phyloP scores from a whole-genome alignment of 1,140 invertebrate species.

The Saccostrea cuccullata region DNA sequence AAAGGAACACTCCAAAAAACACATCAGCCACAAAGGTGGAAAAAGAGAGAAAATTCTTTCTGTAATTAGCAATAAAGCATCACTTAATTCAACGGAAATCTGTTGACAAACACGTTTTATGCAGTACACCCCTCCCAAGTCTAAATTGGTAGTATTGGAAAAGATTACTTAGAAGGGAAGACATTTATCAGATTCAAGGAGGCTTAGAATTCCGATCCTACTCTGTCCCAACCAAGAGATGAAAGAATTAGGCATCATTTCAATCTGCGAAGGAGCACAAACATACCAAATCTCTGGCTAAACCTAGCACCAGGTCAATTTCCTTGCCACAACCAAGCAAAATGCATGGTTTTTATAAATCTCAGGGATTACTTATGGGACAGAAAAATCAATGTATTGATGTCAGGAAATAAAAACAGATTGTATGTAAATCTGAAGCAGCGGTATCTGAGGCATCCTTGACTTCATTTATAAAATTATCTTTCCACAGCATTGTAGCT shows the following conservation, averaged over 20 bases:
- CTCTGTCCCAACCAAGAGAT: conserved; percentile 28
- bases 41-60: neutral
- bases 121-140: conserved; percentile 26
- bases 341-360: conserved; percentile 36
- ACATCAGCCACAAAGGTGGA: conserved; percentile 22
- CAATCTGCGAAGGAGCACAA: conserved; percentile 32
- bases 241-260: conserved; percentile 30
- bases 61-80: conserved; percentile 25
- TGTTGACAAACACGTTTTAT: conserved; percentile 31
- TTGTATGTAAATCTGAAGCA: conserved; percentile 27
- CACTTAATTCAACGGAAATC: conserved; percentile 37
- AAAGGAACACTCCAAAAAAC: neutral
- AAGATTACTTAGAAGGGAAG: conserved; percentile 24
- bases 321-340: conserved; percentile 12
- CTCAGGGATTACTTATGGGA: conserved; percentile 22
- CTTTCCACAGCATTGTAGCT: too few species aligned
- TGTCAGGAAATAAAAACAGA: conserved; percentile 13
- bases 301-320: conserved; percentile 34
- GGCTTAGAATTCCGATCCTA: conserved; percentile 32
- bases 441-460: neutral
- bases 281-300: conserved; percentile 28
- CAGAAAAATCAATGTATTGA: conserved; percentile 34
- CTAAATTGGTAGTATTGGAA: conserved; percentile 36
- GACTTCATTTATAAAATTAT: neutral
- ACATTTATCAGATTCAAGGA: conserved; percentile 34